Base-by-base conservation (phyloP, 2,888 invertebrate species). In the Pachliopta kotzebuea region DNA sequence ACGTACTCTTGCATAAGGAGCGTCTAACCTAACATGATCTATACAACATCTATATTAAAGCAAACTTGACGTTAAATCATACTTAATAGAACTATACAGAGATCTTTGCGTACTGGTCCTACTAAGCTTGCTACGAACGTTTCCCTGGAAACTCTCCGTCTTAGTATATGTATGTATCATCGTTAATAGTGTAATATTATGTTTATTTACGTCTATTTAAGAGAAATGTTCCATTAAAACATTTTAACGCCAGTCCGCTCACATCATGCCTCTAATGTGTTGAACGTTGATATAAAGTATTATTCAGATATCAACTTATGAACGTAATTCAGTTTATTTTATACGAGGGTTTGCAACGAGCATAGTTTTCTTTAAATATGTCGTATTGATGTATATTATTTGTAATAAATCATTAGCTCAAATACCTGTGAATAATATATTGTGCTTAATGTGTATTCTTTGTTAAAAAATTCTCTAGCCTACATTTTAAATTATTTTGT, bases 71-170 rank as follows among this genome's bases (percentile, higher is more conserved):
- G 26, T 31, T 26, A 42, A 58, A 62, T 6, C 1, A 57, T 3
- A 49, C 29, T n/a, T 31, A n/a, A 49, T 57, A 61, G 60, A 45
- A 17, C 31, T 0, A 20, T 18, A 17, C 37, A 21, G 53, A 24
- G 26, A 14, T 57, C 42, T 26, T n/a, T n/a, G 23, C 26, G 14
- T n/a, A 18, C n/a, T 58, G 18, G 58, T 55, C 37, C 9, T 17
- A 2, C 0, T 3, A 49, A n/a, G 26, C 42, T 23, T 62, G 8
- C 9, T 26, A 56, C 4, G 31, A 60, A 56, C 68, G 74, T 76
- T 77, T 74, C 71, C 74, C 76, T 79, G 76, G 73, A 76, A 70
- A 69, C 64, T 68, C 70, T 78, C 72, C 74, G 75, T 78, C 71
- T 74, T 74, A 71, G 24, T 24, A 62, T 61, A 61, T 68, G 68